phyloP scores from a whole-genome alignment of 1,140 invertebrate genomes.

The Brevipalpus yothersi region DNA sequence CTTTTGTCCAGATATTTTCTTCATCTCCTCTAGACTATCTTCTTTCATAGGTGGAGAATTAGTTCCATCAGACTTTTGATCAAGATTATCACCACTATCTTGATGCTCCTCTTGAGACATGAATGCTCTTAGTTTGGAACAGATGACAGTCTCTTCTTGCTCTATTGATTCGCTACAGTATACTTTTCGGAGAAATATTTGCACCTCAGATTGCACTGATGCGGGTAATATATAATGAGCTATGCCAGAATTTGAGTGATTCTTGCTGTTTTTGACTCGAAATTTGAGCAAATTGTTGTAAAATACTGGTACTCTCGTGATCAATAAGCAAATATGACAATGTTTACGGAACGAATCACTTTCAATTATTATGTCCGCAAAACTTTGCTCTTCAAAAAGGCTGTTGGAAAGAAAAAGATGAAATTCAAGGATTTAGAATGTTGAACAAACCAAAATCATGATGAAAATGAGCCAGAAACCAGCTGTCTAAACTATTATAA shows the following conservation, averaged over 20 bases:
- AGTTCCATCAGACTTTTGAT: not conserved
- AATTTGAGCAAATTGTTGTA: not conserved
- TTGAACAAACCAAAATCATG: not conserved
- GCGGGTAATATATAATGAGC: not conserved
- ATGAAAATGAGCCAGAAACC: not conserved
- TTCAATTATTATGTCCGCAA: not conserved
- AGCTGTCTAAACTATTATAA: too few species aligned
- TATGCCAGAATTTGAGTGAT: not conserved
- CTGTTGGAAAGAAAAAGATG: not conserved
- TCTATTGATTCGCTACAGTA: not conserved
- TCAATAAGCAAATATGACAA: not conserved
- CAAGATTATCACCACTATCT: not conserved
- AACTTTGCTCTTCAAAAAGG: not conserved
- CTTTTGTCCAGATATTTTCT: not conserved
- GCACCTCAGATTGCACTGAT: too few species aligned
- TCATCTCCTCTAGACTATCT: not conserved
- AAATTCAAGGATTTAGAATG: not conserved
- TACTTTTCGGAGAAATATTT: not conserved
- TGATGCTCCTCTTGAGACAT: not conserved
- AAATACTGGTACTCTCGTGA: not conserved
- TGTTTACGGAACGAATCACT: not conserved
- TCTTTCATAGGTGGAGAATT: too few species aligned
- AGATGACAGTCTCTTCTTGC: not conserved
- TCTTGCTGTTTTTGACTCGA: not conserved
- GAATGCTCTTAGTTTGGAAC: not conserved